Evolutionary conservation across 1,140 invertebrate species (phyloP), one percentile per base, ranked within the genome.

Genomic region (Bombus superbus): DNA sequence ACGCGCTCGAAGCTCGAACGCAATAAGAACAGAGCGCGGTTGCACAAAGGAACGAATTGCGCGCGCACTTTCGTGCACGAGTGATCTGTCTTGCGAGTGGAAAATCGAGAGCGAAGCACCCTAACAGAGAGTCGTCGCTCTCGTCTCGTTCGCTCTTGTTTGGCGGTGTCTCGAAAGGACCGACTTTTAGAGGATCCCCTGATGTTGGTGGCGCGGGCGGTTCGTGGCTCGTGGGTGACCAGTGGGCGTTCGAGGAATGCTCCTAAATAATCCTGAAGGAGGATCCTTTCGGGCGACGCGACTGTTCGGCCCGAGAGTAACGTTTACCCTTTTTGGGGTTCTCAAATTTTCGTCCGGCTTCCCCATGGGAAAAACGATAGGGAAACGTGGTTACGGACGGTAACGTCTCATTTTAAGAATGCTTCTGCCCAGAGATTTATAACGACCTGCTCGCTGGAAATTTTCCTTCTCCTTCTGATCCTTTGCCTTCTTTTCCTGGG

Each of bases 191-290:
- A 57, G 38, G 10, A 47, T 25, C 10, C 71, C 44, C 68, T 68
- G 81, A 38, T 71, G 47, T 35, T 28, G 47, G 79, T 74, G 69
- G 86, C 81, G 47, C 47, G 47, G 78, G 66, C 88, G 66, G 64
- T 59, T 81, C 62, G 88, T 83, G 82, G 75, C 88, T 91, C 85
- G 87, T 78, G 86, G 86, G 85, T 86, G 85, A 88, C 68, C 75
- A 71, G 90, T 93, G 92, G 89, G 90, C 92, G 92, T 92, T 78
- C 69, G 74, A 81, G 76, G 88, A 92, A 91, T 91, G 85, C 87
- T 75, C 83, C 85, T 93, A 91, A 93, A 93, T 93, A 93, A 93
- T 92, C 87, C 90, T 40, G 75, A 53, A 89, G 83, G 62, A 86
- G 83, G 81, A 88, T 82, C 72, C 78, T 59, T 64, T 32, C n/a